Evolutionary conservation across 2,888 invertebrate species (phyloP).

Genomic region (Thyatira batis): DNA sequence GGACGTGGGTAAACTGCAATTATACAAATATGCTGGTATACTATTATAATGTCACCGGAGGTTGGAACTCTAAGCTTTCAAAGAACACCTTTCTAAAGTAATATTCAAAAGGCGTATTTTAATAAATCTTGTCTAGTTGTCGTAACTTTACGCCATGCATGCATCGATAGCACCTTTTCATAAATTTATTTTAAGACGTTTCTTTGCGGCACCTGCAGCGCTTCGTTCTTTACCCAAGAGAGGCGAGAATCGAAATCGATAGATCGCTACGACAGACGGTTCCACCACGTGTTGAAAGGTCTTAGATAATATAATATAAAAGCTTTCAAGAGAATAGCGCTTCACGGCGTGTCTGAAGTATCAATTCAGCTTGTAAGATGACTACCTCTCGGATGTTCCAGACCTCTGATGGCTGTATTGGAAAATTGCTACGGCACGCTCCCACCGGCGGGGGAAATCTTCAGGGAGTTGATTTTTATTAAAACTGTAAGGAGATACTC

Average conservation of each 20-base stretch:
- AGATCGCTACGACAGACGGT: slow-evolving; percentile 76
- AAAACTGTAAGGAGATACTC: slow-evolving; percentile 55
- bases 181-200: slow-evolving; percentile 43
- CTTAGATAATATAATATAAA: slow-evolving; percentile 81
- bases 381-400: slow-evolving; percentile 68
- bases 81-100: not conserved
- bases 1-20: too few relatives aligned
- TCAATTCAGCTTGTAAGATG: slow-evolving; percentile 79
- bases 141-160: slow-evolving; percentile 32
- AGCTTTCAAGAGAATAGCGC: slow-evolving; percentile 80
- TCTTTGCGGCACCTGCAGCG: slow-evolving; percentile 40
- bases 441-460: slow-evolving; percentile 46
- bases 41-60: too few relatives aligned
- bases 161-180: slow-evolving; percentile 45
- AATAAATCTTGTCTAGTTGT: slow-evolving; percentile 7
- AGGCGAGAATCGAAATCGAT: slow-evolving; percentile 69
- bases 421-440: slow-evolving; percentile 66
- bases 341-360: slow-evolving; percentile 77
- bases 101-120: not conserved
- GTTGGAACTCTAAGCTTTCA: too few relatives aligned
- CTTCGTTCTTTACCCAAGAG: slow-evolving; percentile 57
- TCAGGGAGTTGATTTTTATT: slow-evolving; percentile 67
- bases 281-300: slow-evolving; percentile 75
- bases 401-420: slow-evolving; percentile 72
- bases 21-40: too few relatives aligned